These are phyloP conservation scores for Nomia melanderi DNA, from an alignment of 1,140 invertebrate species.

Conservation along the genomic window DNA sequence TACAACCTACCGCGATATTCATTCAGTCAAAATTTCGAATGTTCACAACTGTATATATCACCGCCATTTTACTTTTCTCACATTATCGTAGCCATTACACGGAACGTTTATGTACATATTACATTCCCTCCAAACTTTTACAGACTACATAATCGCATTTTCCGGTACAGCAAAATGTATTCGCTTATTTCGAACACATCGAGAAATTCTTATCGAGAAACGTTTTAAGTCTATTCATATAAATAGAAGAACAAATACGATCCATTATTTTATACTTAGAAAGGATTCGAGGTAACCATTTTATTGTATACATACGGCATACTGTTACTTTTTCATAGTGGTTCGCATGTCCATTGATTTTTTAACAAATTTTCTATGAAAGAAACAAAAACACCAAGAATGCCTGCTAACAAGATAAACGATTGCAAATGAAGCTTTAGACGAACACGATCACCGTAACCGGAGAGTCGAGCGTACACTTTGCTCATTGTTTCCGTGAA, in stretches of 20 bases:
- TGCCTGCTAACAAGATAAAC: background rate
- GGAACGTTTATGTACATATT: background rate
- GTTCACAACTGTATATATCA: background rate
- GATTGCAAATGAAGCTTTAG: background rate
- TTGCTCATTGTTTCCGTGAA: background rate
- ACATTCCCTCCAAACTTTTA: background rate
- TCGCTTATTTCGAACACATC: conserved; percentile 4
- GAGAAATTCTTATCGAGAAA: background rate
- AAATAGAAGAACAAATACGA: background rate
- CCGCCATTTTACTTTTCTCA: conserved; percentile 25
- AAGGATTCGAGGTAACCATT: background rate
- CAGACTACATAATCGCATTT: conserved; percentile 18
- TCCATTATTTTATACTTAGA: background rate
- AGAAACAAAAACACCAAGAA: background rate
- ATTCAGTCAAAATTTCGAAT: conserved; percentile 2
- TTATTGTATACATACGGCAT: background rate
- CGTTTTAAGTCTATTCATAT: background rate
- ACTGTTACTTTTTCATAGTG: background rate
- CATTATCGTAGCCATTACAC: background rate
- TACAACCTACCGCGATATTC: background rate
- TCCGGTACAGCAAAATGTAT: conserved; percentile 25
- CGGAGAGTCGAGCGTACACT: background rate
- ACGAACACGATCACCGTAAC: background rate
- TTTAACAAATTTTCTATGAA: conserved; percentile 2
- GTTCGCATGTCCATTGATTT: background rate